Percentiles rank a stretch among this genome's conserved stretches.
These are phyloP conservation scores for Eustalomyia histrio DNA, from an alignment of 2,888 invertebrate genomes.

Conservation along the genomic window DNA sequence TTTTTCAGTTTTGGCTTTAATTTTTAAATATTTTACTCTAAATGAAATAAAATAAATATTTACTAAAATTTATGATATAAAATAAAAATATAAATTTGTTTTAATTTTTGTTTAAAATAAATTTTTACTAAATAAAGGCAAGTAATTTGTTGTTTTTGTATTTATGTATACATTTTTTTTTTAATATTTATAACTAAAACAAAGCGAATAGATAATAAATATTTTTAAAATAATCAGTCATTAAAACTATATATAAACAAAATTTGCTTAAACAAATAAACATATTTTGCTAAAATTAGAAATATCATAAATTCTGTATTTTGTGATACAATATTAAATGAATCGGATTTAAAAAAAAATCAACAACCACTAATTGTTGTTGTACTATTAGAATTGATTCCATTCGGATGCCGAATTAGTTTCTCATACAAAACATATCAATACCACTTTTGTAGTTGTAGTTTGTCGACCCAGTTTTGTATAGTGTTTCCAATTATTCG, in stretches of 20 bases:
- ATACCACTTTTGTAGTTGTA: no score
- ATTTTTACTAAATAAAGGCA: conserved; percentile 64
- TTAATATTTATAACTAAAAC: background rate
- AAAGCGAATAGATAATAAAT: background rate
- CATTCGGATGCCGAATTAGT: no score
- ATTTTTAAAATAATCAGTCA: background rate
- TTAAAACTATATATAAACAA: background rate
- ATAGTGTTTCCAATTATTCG: no score
- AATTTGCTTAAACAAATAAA: background rate
- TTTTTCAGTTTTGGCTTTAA: conserved; percentile 24
- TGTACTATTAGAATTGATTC: no score
- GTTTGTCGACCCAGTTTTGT: no score
- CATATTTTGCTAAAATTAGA: background rate
- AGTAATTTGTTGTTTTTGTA: conserved; percentile 33
- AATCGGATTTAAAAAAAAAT: no score
- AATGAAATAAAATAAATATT: conserved; percentile 9
- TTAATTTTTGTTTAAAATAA: conserved; percentile 48
- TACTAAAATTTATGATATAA: background rate
- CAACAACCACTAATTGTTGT: no score
- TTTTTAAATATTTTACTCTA: background rate
- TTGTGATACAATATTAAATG: no score
- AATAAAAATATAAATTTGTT: background rate
- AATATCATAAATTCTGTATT: background rate
- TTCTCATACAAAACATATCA: no score
- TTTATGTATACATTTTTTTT: background rate